Evolutionary conservation across 2,888 invertebrate species (phyloP).

Genomic region (Adelphocoris suturalis): DNA sequence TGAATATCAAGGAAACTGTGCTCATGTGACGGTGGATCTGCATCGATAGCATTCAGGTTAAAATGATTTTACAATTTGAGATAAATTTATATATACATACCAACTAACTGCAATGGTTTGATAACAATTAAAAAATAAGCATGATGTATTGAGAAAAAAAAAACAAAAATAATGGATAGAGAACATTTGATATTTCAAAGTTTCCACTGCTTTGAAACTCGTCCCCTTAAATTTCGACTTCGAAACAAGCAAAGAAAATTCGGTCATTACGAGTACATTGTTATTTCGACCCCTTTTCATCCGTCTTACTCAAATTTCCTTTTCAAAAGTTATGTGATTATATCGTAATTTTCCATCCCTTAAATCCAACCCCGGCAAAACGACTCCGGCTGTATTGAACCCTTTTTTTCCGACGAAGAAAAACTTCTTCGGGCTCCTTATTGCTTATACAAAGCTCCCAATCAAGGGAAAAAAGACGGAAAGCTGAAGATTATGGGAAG

Average conservation of each 20-base stretch:
- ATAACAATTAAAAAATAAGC: no score
- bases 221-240: neutral
- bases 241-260: neutral
- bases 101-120: no score
- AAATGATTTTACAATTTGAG: no score
- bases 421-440: constrained; percentile 44
- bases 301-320: constrained; percentile 24
- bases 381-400: neutral
- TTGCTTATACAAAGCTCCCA: constrained; percentile 49
- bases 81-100: no score
- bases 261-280: constrained; percentile 38
- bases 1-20: no score
- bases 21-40: no score
- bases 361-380: neutral
- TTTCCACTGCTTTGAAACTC: no score
- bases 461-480: constrained; percentile 37
- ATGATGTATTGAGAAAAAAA: no score
- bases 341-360: constrained; percentile 50
- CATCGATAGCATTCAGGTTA: no score
- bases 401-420: neutral
- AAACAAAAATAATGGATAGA: no score
- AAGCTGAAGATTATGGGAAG: constrained; percentile 56
- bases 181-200: no score
- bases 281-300: neutral
- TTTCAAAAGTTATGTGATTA: constrained; percentile 45